Evolutionary conservation across 2,113 vertebrate species (phyloP).

Genomic region (Dinomys branickii): DNA sequence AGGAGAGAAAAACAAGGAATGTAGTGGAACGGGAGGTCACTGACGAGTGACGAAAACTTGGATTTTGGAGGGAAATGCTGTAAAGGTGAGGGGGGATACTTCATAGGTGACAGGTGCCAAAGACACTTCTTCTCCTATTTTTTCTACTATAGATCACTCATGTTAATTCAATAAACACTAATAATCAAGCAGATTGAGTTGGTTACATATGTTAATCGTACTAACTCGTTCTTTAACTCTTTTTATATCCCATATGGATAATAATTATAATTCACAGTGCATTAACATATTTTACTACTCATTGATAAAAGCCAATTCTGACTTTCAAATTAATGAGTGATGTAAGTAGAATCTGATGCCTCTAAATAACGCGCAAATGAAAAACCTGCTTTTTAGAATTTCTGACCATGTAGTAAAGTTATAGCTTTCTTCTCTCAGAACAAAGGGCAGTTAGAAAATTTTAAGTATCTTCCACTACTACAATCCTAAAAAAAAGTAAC

Average conservation of each 20-base stretch:
- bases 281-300: conserved; percentile 21
- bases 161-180: not conserved
- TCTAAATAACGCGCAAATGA: not conserved
- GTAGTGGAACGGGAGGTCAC: not conserved
- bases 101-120: not conserved
- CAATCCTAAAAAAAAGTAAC: conserved; percentile 37
- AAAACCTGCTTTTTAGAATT: conserved; percentile 43
- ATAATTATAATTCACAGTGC: not conserved
- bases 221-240: conserved; percentile 24
- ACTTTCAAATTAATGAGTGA: conserved; percentile 41
- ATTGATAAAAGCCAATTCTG: conserved; percentile 27
- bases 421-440: not conserved
- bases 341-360: not conserved
- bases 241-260: not conserved
- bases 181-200: not conserved
- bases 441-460: conserved; percentile 52
- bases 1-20: not conserved
- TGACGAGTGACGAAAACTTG: not conserved
- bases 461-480: conserved; percentile 20
- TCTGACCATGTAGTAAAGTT: not conserved
- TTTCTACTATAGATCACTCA: not conserved
- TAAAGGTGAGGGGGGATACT: not conserved
- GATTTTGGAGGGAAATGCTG: not conserved
- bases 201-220: conserved; percentile 20
- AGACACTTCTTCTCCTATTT: conserved; percentile 5